A percentile compares a stretch with the other conserved stretches of the same genome.
Conservation (phyloP, 2,113 vertebrate genomes). For the Python bivittatus region DNA sequence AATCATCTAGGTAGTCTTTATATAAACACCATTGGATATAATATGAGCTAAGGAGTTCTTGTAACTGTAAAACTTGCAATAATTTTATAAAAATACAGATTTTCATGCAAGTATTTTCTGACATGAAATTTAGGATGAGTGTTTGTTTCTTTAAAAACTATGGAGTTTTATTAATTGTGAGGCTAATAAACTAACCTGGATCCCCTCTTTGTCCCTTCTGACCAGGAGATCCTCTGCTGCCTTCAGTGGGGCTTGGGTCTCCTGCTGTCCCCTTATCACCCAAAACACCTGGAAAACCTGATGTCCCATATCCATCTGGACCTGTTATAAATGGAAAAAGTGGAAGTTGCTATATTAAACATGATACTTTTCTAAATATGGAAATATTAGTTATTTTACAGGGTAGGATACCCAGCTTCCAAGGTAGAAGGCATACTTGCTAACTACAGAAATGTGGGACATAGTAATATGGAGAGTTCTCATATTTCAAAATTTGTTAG, state of each 20-base stretch:
- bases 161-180: background rate
- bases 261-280: conserved; percentile 85
- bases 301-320: conserved; percentile 72
- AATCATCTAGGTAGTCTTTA: background rate
- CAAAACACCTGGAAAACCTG: conserved; percentile 77
- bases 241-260: conserved; percentile 76
- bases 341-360: background rate
- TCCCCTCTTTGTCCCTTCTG: conserved; percentile 82
- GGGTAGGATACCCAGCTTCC: background rate
- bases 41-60: background rate
- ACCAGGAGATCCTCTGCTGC: conserved; percentile 76
- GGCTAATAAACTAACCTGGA: conserved; percentile 74
- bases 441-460: background rate
- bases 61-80: background rate
- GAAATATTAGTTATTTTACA: background rate
- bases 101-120: background rate
- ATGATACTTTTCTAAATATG: background rate
- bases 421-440: background rate
- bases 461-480: background rate
- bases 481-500: background rate
- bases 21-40: background rate
- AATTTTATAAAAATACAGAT: background rate
- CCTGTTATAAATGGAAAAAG: conserved; percentile 68
- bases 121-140: background rate
- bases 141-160: background rate